These are phyloP conservation scores for Siphonodentalium dalli DNA, from an alignment of 2,888 invertebrate genomes.

Conservation along the genomic window DNA sequence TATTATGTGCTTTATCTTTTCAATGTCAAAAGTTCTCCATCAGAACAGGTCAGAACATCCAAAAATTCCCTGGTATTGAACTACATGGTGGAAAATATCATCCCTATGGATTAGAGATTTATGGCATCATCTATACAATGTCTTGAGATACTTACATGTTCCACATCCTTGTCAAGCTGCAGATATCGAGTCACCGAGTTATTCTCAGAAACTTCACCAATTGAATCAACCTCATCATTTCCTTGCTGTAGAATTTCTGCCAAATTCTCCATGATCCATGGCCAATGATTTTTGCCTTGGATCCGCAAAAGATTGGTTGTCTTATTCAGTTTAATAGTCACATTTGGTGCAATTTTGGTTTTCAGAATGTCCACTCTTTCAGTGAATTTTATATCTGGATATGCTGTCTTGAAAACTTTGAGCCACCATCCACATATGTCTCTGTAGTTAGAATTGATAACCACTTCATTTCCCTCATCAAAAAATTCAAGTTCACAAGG, in stretches of 20 bases:
- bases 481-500: constrained; percentile 54
- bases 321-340: constrained; percentile 52
- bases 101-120: too few relatives aligned
- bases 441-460: constrained; percentile 44
- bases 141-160: constrained; percentile 38
- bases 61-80: too few relatives aligned
- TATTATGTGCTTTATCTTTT: too few relatives aligned
- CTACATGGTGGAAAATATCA: too few relatives aligned
- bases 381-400: constrained; percentile 46
- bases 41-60: too few relatives aligned
- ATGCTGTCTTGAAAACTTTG: constrained; percentile 45
- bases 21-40: too few relatives aligned
- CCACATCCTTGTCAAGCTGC: constrained; percentile 55
- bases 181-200: constrained; percentile 52
- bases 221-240: constrained; percentile 45
- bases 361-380: constrained; percentile 52
- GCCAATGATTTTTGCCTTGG: constrained; percentile 52
- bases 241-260: constrained; percentile 51
- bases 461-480: constrained; percentile 52
- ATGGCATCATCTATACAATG: too few relatives aligned
- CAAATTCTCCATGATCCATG: constrained; percentile 56
- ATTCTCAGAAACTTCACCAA: constrained; percentile 45
- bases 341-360: constrained; percentile 43
- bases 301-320: constrained; percentile 47
- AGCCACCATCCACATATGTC: constrained; percentile 52